Base-by-base conservation (phyloP, 2,888 invertebrate genomes). In the Spilarctia lutea region DNA sequence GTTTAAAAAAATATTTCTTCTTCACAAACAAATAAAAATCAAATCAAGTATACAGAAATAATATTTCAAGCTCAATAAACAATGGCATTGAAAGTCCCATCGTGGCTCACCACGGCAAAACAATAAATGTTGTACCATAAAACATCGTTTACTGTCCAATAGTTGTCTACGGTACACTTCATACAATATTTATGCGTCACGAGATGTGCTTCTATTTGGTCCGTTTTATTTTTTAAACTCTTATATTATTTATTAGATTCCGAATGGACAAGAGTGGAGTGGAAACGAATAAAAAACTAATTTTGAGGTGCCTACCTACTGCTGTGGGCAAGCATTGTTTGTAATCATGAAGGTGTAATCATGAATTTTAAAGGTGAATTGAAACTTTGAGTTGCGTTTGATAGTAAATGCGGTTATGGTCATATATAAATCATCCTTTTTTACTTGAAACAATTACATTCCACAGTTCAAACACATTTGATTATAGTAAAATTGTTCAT, bases 121-220 rank as follows among this genome's bases (percentile, higher is more conserved):
- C 92, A 94, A 94, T 94, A 93, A 94, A 94, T 93, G 92, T 88
- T 91, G 89, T 91, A 90, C 91, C 91, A 93, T 94, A 94, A 94
- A 94, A 92, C 91, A 91, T 88, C 91, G 91, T 93, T 94, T 94
- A 93, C 93, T 88, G 92, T 91, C 93, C 92, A 90, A 92, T 92
- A 92, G 89, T 88, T 90, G 92, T 92, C 91, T 87, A 89, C 88
- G 86, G 88, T 88, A 91, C 90, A 89, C 91, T 93, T 94, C 94
- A 94, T 94, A 90, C 91, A 94, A 94, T 94, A 94, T 94, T 94
- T 94, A 94, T 94, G 88, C 87, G 87, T 83, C 80, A 82, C 79
- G 79, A 84, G 85, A 83, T 70, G 70, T 79, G 81, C 79, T 77
- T 68, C 65, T 33, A 56, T 39, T 52, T 67, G 76, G 74, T 78